Percentiles rank a stretch among this genome's conserved stretches.
Evolutionary conservation across 2,797 vertebrate genomes (phyloP).

Genomic region (Natrix natrix): DNA sequence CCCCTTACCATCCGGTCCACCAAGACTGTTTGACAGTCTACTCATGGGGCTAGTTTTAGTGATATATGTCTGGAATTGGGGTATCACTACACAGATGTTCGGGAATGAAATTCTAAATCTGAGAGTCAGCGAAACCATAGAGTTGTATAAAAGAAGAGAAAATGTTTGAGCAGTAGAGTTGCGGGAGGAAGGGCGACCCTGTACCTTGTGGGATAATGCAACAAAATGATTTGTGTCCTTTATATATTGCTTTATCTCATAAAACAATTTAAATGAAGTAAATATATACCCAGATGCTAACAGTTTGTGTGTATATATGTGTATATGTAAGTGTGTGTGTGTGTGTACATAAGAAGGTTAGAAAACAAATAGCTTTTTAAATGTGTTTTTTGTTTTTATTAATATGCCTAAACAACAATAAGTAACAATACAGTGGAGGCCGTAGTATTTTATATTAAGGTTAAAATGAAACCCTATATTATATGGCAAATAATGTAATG

Average conservation of each 20-base stretch:
- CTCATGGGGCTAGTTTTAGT: neutral
- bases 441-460: neutral
- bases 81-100: neutral
- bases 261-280: neutral
- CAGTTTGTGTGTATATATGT: too few species aligned
- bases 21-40: neutral
- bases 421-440: neutral
- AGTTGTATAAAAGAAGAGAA: neutral
- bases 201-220: neutral
- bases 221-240: neutral
- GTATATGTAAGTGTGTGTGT: too few species aligned
- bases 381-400: neutral
- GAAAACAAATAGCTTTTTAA: neutral
- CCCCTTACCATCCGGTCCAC: neutral
- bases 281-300: neutral
- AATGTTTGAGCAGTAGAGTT: neutral
- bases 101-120: neutral
- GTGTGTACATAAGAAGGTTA: neutral
- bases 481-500: neutral
- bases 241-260: neutral
- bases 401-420: neutral
- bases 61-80: neutral
- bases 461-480: neutral
- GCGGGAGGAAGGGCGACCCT: neutral
- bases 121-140: neutral